These are phyloP conservation scores for Dendroctonus valens DNA, from an alignment of 1,140 invertebrate species.

Conservation along the genomic window DNA sequence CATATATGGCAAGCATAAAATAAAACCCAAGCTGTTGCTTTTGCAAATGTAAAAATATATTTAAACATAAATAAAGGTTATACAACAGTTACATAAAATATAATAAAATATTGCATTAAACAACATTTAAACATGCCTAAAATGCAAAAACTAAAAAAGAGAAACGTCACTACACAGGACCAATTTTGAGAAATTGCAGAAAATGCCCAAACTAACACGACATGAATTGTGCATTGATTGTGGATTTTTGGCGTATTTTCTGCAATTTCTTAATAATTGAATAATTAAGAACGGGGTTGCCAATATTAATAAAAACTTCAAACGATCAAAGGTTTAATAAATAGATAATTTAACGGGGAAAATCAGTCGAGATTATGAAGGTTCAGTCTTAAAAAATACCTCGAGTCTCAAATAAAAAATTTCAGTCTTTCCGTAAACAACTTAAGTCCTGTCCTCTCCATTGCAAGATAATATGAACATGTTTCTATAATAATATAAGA, in stretches of 20 bases:
- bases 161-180: conserved; percentile 47
- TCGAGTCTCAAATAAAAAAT: conserved; percentile 33
- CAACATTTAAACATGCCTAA: conserved; percentile 49
- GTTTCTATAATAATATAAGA: conserved; percentile 10
- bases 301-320: conserved; percentile 35
- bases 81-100: conserved; percentile 51
- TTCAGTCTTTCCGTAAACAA: conserved; percentile 47
- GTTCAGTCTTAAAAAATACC: conserved; percentile 49
- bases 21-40: conserved; percentile 51
- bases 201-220: neutral
- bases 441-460: conserved; percentile 48
- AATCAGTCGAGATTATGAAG: conserved; percentile 44
- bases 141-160: conserved; percentile 43
- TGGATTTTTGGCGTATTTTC: neutral
- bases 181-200: conserved; percentile 16
- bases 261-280: conserved; percentile 3
- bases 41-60: conserved; percentile 53
- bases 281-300: conserved; percentile 40
- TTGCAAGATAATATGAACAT: conserved; percentile 29
- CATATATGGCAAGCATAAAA: conserved; percentile 33
- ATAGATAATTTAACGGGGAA: conserved; percentile 23
- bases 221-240: neutral
- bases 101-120: conserved; percentile 52
- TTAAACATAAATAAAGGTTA: conserved; percentile 53
- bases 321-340: conserved; percentile 6